phyloP scores from a whole-genome alignment of 2,113 vertebrate genomes.

The Camarhynchus parvulus region DNA sequence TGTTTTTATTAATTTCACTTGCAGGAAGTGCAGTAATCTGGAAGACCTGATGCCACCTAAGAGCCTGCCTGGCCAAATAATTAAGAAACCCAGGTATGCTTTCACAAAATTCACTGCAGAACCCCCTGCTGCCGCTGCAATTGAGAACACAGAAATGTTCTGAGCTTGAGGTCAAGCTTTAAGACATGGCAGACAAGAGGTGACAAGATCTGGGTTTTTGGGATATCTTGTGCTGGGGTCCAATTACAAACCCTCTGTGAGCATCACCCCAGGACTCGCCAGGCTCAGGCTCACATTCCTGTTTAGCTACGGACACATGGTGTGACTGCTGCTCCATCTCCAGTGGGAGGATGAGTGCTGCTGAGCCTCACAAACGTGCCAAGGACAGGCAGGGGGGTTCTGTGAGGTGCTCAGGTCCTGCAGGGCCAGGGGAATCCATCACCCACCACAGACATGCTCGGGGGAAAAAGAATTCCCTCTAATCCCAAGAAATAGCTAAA shows the following conservation, averaged over 20 bases:
- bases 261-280: neutral
- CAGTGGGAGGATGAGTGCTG: neutral
- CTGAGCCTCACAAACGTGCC: neutral
- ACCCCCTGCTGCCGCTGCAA: neutral
- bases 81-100: neutral
- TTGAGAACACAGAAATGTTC: neutral
- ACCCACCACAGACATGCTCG: neutral
- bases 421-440: neutral
- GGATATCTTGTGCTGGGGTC: neutral
- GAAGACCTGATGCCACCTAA: neutral
- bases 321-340: neutral
- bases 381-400: rapidly evolving
- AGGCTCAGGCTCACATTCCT: constrained; percentile 14
- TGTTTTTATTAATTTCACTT: neutral
- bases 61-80: neutral
- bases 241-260: neutral
- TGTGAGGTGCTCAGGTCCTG: neutral
- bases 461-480: neutral
- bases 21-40: neutral
- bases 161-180: neutral
- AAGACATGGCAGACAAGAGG: neutral
- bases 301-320: neutral
- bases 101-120: neutral
- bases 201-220: neutral
- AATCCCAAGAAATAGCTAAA: neutral